phyloP scores from a whole-genome alignment of 2,113 vertebrate species.

The Argyrosomus japonicus region DNA sequence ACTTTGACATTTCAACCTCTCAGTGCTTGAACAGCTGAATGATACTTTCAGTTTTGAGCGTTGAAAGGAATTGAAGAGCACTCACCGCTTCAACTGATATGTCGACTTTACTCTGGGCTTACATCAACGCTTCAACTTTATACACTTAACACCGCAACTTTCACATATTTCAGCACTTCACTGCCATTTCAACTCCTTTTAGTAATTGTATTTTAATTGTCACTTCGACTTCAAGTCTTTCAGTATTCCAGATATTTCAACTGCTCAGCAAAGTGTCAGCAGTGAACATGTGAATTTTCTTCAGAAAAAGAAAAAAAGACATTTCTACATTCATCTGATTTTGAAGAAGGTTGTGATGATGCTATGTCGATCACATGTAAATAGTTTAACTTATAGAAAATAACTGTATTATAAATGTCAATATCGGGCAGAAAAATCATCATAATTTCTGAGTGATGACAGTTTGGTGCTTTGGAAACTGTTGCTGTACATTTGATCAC shows the following conservation, averaged over 20 bases:
- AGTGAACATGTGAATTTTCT: not conserved
- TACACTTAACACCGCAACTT: not conserved
- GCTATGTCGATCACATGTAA: not conserved
- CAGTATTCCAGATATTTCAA: not conserved
- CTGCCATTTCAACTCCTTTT: not conserved
- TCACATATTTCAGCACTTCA: not conserved
- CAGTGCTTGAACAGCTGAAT: not conserved
- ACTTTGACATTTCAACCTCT: not conserved
- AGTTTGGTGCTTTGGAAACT: not conserved
- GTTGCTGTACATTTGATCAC: not conserved
- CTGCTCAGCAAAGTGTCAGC: not conserved
- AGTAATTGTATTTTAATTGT: not conserved
- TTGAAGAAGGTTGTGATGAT: not conserved
- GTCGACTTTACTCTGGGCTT: not conserved
- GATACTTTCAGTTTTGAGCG: not conserved
- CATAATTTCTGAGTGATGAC: not conserved
- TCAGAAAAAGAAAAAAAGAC: not conserved
- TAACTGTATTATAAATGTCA: not conserved
- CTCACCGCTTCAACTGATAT: not conserved
- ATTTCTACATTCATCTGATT: not conserved
- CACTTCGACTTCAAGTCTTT: not conserved
- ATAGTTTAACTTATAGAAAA: conserved; percentile 1
- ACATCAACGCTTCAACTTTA: not conserved
- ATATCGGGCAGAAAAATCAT: not conserved
- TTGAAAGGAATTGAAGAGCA: not conserved